Conservation (phyloP, 2,888 invertebrate genomes). For the Pycnomerus fuliginosus region DNA sequence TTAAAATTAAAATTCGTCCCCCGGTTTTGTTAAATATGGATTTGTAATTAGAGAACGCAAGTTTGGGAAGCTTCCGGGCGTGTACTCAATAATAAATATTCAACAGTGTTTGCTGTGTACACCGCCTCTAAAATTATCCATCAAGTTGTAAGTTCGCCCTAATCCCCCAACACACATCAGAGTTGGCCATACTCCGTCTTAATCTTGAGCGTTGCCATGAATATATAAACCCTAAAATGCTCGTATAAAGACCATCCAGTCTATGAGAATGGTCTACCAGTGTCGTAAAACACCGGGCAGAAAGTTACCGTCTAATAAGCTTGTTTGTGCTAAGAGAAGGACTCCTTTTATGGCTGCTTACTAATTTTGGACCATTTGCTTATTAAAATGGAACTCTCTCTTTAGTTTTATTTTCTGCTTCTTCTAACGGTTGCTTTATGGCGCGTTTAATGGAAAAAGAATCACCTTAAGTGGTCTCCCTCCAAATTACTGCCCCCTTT, state of each 20-base stretch:
- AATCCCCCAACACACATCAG: conserved; percentile 29
- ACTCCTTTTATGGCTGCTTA: conserved; percentile 37
- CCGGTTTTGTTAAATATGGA: not conserved
- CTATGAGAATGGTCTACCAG: conserved; percentile 28
- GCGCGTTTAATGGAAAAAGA: conserved; percentile 12
- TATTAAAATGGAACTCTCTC: conserved; percentile 35
- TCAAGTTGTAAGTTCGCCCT: conserved; percentile 39
- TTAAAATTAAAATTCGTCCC: conserved; percentile 9
- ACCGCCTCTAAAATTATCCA: conserved; percentile 44
- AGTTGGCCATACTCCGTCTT: conserved; percentile 48
- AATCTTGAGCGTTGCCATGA: conserved; percentile 50
- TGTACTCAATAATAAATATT: conserved; percentile 38
- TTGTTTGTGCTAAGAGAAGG: conserved; percentile 37
- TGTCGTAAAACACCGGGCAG: conserved; percentile 6
- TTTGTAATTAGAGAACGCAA: too few species aligned
- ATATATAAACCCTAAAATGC: conserved; percentile 47
- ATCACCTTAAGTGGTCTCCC: conserved; percentile 14
- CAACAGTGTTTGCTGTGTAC: conserved; percentile 44
- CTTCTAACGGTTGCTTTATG: conserved; percentile 9
- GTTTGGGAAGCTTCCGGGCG: not conserved
- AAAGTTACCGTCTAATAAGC: conserved; percentile 27
- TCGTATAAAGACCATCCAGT: conserved; percentile 35
- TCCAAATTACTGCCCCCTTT: too few species aligned
- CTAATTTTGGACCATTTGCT: conserved; percentile 43
- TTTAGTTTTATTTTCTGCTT: conserved; percentile 11